phyloP scores from a whole-genome alignment of 2,797 vertebrate genomes.

The Hydrocynus forskahlii region DNA sequence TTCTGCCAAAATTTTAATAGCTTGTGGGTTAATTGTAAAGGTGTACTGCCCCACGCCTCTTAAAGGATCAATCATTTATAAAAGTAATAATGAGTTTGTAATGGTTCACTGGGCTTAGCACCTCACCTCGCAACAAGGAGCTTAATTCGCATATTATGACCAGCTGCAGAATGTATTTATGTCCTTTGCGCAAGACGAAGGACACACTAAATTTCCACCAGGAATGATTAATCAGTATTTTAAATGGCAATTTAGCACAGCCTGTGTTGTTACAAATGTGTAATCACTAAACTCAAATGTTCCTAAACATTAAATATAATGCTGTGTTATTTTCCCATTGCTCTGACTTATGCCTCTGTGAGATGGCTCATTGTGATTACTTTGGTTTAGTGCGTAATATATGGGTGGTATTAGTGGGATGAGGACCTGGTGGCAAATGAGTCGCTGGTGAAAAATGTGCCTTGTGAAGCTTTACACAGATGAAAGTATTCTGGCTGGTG shows the following conservation, averaged over 20 bases:
- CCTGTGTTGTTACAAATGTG: conserved; percentile 53
- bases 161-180: conserved; percentile 62
- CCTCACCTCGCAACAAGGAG: conserved; percentile 60
- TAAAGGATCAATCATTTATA: conserved; percentile 80
- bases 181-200: conserved; percentile 64
- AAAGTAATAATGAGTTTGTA: conserved; percentile 84
- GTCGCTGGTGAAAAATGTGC: conserved; percentile 39
- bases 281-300: conserved; percentile 50
- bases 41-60: conserved; percentile 71
- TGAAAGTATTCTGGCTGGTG: conserved; percentile 36
- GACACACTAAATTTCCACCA: conserved; percentile 64
- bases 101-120: conserved; percentile 72
- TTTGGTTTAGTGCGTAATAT: conserved; percentile 31
- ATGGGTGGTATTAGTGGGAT: conserved; percentile 33
- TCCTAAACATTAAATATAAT: conserved; percentile 51
- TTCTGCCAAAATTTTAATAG: conserved; percentile 78
- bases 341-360: conserved; percentile 47
- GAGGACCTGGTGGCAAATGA: conserved; percentile 25
- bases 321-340: conserved; percentile 32
- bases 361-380: conserved; percentile 37
- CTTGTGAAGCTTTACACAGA: conserved; percentile 10
- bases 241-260: conserved; percentile 51
- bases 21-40: conserved; percentile 83
- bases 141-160: conserved; percentile 70
- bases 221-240: conserved; percentile 65